Percentiles rank a stretch among this genome's conserved stretches.
Evolutionary conservation across 2,888 invertebrate genomes (phyloP).

Genomic region (Drosophila acutilabella): DNA sequence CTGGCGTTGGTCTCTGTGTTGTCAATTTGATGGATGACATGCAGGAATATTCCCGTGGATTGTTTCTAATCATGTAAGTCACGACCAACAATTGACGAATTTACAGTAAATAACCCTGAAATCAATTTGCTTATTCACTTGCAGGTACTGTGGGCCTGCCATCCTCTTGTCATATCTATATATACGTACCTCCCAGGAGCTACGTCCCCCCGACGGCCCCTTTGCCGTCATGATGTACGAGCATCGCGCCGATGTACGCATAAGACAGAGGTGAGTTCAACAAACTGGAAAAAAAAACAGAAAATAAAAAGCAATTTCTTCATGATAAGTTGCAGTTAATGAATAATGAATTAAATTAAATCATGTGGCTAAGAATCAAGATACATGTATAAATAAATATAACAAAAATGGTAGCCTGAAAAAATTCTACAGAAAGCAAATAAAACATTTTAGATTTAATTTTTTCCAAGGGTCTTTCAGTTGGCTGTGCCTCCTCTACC

Average conservation of each 20-base stretch:
- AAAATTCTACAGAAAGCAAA: too few relatives aligned
- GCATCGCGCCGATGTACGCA: conserved; percentile 84
- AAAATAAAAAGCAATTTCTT: too few relatives aligned
- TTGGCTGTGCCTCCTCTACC: too few relatives aligned
- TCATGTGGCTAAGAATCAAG: too few relatives aligned
- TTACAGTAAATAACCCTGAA: neutral
- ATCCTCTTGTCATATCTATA: conserved; percentile 88
- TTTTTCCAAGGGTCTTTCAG: too few relatives aligned
- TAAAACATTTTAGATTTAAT: too few relatives aligned
- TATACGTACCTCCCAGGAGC: conserved; percentile 88
- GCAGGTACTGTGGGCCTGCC: conserved; percentile 84
- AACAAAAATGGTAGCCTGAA: too few relatives aligned
- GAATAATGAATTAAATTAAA: too few relatives aligned
- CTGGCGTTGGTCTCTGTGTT: conserved; percentile 88
- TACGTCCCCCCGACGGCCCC: conserved; percentile 87
- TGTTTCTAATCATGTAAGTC: conserved; percentile 87
- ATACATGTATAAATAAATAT: too few relatives aligned
- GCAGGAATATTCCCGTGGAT: conserved; percentile 88
- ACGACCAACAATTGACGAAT: neutral
- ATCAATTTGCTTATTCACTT: neutral
- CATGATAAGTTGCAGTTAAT: too few relatives aligned
- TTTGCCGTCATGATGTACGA: conserved; percentile 87
- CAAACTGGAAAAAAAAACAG: neutral
- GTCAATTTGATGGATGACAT: conserved; percentile 89
- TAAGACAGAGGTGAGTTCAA: conserved; percentile 82